Base-by-base conservation (phyloP, 2,888 invertebrate genomes). In the Dugesia japonica region DNA sequence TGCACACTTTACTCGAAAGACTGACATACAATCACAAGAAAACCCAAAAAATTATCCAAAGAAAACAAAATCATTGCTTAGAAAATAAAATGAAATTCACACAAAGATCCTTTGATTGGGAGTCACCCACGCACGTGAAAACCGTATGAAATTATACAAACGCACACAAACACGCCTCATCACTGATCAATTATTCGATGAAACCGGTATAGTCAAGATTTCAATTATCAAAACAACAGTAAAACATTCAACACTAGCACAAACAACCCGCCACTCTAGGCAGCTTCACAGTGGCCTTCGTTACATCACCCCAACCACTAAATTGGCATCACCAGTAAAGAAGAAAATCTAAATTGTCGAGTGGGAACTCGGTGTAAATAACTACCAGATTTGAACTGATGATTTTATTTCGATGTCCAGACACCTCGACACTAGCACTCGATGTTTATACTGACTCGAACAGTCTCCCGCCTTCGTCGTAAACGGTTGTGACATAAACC, bases 241-340 rank as follows among this genome's bases (percentile, higher is more conserved):
- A 7, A 56, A 56, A 56, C 56, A 56, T 56, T n/a, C 56, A 56
- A 56, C 56, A 56, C n/a, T 23, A 56, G 56, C 56, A 56, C 56
- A 56, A 56, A 56, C 56, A 56, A 56, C 56, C 56, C 56, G 56
- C 56, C 56, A 56, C 56, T 56, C 56, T 56, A 56, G 38, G 56
- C 56, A 20, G 56, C 56, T 56, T 56, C 56, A 56, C 56, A 56
- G 56, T 56, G 56, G 56, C 56, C 56, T 38, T 56, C 56, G 23
- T 56, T 56, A 56, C 56, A 56, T 56, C 56, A n/a, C 56, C 56
- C 56, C 56, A 56, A 56, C 56, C 56, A 56, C 56, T 56, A 56
- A 56, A 56, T 56, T 56, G 56, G 56, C 56, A 56, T 56, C 56
- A 56, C 56, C n/a, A n/a, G 56, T 56, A 13, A 56, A 1, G 56